These are phyloP conservation scores for Eremobia ochroleuca DNA, from an alignment of 2,888 invertebrate genomes.

Conservation along the genomic window DNA sequence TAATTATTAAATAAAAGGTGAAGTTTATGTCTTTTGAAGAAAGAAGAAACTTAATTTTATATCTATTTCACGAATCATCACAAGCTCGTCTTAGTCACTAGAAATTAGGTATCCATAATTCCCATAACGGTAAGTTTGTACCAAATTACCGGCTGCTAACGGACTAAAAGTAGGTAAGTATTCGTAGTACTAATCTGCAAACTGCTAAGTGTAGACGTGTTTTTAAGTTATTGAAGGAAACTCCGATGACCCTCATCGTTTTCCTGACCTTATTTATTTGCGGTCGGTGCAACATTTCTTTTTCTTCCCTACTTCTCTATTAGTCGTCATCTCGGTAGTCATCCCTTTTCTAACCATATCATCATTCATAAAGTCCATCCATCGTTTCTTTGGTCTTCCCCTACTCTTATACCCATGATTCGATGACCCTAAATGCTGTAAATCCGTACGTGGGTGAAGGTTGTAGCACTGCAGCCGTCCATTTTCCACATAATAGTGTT, in stretches of 20 bases:
- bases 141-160: not conserved
- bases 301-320: not conserved
- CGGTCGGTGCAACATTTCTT: not conserved
- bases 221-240: not conserved
- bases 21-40: not conserved
- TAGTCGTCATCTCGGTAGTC: not conserved
- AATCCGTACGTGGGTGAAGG: constrained; percentile 52
- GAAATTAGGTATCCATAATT: not conserved
- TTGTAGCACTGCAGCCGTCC: constrained; percentile 43
- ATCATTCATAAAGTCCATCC: not conserved
- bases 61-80: not conserved
- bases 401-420: not conserved
- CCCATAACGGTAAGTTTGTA: not conserved
- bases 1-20: not conserved
- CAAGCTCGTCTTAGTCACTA: not conserved
- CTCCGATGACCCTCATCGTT: constrained; percentile 39
- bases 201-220: not conserved
- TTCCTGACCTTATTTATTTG: not conserved
- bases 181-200: too few relatives aligned
- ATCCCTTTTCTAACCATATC: not conserved
- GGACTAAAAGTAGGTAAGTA: too few relatives aligned
- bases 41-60: not conserved
- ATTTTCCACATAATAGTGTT: constrained; percentile 60
- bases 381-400: not conserved
- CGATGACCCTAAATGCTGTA: constrained; percentile 43